Evolutionary conservation across 1,140 invertebrate genomes (phyloP).

Genomic region (Zaprionus vittiger): DNA sequence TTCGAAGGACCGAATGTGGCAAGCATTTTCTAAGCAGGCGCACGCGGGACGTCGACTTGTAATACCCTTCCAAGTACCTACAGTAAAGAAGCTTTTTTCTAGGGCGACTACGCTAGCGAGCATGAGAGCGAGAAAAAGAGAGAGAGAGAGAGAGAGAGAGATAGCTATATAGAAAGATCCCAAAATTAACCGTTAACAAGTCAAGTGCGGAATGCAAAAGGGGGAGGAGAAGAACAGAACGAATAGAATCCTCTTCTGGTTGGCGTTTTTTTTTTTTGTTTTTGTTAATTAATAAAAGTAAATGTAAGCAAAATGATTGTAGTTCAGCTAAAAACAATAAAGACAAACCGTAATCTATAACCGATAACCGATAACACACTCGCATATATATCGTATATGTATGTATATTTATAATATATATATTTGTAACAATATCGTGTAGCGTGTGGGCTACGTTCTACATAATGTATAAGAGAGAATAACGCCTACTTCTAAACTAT

Average conservation of each 20-base stretch:
- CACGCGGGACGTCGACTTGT: conserved; percentile 11
- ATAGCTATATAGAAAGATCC: background rate
- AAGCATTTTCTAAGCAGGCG: conserved; percentile 71
- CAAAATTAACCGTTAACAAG: conserved; percentile 33
- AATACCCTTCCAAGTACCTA: conserved; percentile 65
- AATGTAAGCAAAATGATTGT: conserved; percentile 14
- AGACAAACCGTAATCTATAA: conserved; percentile 45
- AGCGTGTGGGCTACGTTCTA: conserved; percentile 54
- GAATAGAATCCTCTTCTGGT: background rate
- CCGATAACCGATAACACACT: background rate
- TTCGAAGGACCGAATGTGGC: conserved; percentile 72
- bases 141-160: background rate
- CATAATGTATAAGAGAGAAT: conserved; percentile 56
- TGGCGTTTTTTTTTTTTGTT: conserved; percentile 31
- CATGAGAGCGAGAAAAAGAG: background rate
- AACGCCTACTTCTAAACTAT: conserved; percentile 46
- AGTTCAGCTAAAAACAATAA: conserved; percentile 38
- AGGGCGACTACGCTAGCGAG: background rate
- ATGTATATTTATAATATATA: conserved; percentile 34
- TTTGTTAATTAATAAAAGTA: conserved; percentile 28
- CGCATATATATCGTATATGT: conserved; percentile 35
- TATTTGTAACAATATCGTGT: conserved; percentile 50
- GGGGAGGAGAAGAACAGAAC: background rate
- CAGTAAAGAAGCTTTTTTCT: background rate
- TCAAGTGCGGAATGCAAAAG: conserved; percentile 1